phyloP scores from a whole-genome alignment of 2,888 invertebrate genomes.

The Orthosia gothica region DNA sequence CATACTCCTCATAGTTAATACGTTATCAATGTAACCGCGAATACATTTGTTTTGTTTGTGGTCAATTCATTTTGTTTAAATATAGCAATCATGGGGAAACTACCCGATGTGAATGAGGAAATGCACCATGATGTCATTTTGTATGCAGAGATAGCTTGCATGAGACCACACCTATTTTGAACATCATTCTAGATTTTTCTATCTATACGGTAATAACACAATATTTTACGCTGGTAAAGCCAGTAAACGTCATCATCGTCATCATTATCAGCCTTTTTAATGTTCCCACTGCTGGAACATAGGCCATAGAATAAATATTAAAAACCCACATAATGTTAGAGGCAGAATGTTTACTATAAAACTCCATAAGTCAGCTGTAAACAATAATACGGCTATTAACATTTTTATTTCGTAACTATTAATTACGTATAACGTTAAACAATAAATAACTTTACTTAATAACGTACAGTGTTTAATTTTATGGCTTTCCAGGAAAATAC shows the following conservation, averaged over 20 bases:
- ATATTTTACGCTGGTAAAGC: background rate
- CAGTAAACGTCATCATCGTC: no score
- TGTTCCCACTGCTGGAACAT: no score
- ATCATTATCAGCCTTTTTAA: no score
- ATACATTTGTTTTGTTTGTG: conserved; percentile 35
- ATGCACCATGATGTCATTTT: conserved; percentile 49
- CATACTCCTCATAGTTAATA: conserved; percentile 17
- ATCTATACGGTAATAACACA: background rate
- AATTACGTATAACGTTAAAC: conserved; percentile 19
- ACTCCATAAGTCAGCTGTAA: conserved; percentile 23
- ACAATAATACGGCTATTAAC: conserved; percentile 26
- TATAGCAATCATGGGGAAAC: conserved; percentile 46
- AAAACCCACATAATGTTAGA: no score
- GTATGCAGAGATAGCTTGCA: conserved; percentile 1
- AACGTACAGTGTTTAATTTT: conserved; percentile 25
- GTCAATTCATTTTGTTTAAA: conserved; percentile 47
- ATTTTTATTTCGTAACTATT: conserved; percentile 32
- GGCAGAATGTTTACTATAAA: conserved; percentile 25
- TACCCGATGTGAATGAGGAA: conserved; percentile 52
- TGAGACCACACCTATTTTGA: conserved; percentile 7
- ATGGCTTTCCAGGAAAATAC: conserved; percentile 38
- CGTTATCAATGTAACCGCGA: conserved; percentile 30
- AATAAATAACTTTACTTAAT: conserved; percentile 24
- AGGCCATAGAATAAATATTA: no score
- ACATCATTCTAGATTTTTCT: conserved; percentile 1